Percentiles rank a stretch among this genome's conserved stretches.
Conservation (phyloP, 2,888 invertebrate genomes). For the Megaustenia siamemsis region DNA sequence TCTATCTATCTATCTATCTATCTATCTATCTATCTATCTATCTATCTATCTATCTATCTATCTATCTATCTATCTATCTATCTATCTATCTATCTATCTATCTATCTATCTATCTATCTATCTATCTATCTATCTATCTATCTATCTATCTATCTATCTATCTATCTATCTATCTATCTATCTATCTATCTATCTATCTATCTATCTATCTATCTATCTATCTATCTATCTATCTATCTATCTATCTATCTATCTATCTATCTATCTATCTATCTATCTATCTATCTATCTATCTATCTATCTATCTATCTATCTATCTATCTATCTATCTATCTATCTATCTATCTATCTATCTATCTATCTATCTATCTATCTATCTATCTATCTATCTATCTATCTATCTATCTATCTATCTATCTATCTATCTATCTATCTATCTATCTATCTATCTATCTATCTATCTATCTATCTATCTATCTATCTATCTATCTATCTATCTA, state of each 20-base stretch:
- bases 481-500: constrained; percentile 5
- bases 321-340: constrained; percentile 12
- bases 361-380: not conserved
- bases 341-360: not conserved
- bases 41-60: not conserved
- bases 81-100: constrained; percentile 1
- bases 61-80: not conserved
- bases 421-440: constrained; percentile 6
- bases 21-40: constrained; percentile 1
- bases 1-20: constrained; percentile 1
- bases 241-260: constrained; percentile 22
- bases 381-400: constrained; percentile 19
- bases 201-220: not conserved
- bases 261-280: not conserved
- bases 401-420: constrained; percentile 22
- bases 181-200: not conserved
- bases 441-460: not conserved
- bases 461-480: constrained; percentile 9
- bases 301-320: constrained; percentile 1
- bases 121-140: constrained; percentile 9
- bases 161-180: not conserved
- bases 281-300: constrained; percentile 1
- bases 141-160: constrained; percentile 18
- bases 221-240: constrained; percentile 34
- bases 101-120: constrained; percentile 1